These are phyloP conservation scores for Sandelia bainsii DNA, from an alignment of 2,797 vertebrate species.

Conservation along the genomic window DNA sequence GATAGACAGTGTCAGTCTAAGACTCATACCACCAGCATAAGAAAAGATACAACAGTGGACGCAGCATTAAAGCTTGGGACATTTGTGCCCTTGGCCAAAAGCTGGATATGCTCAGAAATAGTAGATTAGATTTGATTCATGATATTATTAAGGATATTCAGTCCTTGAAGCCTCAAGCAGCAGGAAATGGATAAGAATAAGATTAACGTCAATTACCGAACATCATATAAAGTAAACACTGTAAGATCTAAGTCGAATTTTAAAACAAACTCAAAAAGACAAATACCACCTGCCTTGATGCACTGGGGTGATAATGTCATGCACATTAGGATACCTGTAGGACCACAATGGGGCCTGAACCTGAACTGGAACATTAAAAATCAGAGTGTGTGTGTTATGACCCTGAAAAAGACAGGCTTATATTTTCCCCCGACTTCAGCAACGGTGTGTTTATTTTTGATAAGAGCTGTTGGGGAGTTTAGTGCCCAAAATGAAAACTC, in stretches of 20 bases:
- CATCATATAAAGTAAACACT: not conserved
- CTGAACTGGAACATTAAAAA: conserved; percentile 30
- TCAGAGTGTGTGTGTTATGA: conserved; percentile 38
- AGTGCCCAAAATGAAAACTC: conserved; percentile 73
- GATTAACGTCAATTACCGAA: conserved; percentile 11
- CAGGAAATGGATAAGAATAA: conserved; percentile 16
- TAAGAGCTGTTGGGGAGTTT: conserved; percentile 75
- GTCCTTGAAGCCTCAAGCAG: conserved; percentile 5
- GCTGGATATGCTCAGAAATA: conserved; percentile 1
- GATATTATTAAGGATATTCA: conserved; percentile 18
- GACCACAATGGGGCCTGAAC: conserved; percentile 4
- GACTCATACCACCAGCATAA: not conserved
- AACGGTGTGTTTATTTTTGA: conserved; percentile 73
- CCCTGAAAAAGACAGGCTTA: conserved; percentile 43
- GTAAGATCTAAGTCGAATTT: not conserved
- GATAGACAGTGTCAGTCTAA: not conserved
- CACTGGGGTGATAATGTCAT: not conserved
- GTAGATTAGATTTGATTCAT: conserved; percentile 24
- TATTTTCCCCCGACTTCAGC: conserved; percentile 30
- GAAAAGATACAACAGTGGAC: not conserved
- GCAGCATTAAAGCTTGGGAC: not conserved
- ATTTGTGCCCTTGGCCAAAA: conserved; percentile 7
- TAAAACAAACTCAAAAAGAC: conserved; percentile 8
- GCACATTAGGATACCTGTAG: conserved; percentile 25
- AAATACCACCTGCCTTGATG: not conserved